phyloP scores from a whole-genome alignment of 1,140 invertebrate genomes.

The Drosophila malerkotliana region DNA sequence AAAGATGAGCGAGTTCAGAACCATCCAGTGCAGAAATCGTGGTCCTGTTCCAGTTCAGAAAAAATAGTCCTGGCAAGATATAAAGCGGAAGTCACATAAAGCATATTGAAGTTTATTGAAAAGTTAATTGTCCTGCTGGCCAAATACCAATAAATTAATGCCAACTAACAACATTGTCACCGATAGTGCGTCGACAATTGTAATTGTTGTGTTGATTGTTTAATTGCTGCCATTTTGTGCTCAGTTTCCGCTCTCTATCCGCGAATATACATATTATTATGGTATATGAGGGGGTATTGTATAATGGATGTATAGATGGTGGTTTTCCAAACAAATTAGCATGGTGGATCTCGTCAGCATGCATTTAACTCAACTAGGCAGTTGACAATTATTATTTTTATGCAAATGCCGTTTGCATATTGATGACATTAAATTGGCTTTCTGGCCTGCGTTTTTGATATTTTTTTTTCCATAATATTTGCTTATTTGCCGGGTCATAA shows the following conservation, averaged over 20 bases:
- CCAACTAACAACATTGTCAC: constrained; percentile 71
- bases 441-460: constrained; percentile 36
- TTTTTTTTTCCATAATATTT: constrained; percentile 49
- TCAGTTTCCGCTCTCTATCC: constrained; percentile 44
- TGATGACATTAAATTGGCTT: constrained; percentile 56
- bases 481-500: constrained; percentile 39
- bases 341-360: constrained; percentile 60
- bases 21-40: not conserved
- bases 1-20: constrained; percentile 25
- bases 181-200: constrained; percentile 43
- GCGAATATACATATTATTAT: constrained; percentile 3
- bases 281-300: not conserved
- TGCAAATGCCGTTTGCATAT: constrained; percentile 33
- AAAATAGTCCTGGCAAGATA: no score
- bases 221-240: constrained; percentile 78
- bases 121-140: constrained; percentile 60
- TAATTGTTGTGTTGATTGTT: constrained; percentile 81
- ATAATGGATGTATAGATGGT: not conserved
- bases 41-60: no score
- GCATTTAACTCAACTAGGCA: constrained; percentile 63
- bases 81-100: no score
- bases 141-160: constrained; percentile 70
- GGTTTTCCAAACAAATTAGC: constrained; percentile 54
- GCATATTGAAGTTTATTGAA: constrained; percentile 46
- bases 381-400: constrained; percentile 41